Evolutionary conservation across 2,888 invertebrate genomes (phyloP), one percentile per base, ranked within the genome.

Genomic region (Drosophila tripunctata): DNA sequence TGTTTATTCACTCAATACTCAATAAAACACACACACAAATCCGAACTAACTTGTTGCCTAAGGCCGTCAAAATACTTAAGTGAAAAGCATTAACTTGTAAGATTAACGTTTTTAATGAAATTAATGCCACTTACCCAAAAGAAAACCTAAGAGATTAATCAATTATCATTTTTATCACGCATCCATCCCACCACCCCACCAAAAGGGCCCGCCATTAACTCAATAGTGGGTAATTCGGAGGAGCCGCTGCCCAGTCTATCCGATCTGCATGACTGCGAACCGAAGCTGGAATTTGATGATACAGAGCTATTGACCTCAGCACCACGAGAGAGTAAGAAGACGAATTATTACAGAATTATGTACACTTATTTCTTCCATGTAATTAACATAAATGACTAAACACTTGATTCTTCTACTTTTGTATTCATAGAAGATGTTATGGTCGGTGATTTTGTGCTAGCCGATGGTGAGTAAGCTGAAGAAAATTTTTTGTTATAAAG

Each of bases 201-300:
- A 51, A 19, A 81, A 92, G 91, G 91, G 62, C 91, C 91, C 51
- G 81, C 90, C 65, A 90, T 91, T 64, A 91, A 87, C 87, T 67
- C 90, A 67, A 80, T 91, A 69, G 90, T 92, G 64, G 90, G 90
- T 66, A 93, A 94, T 75, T 92, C 93, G 62, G 96, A 97, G 71
- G 97, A 97, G 88, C 93, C 95, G 6, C 95, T 96, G 90, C 96
- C 96, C 50, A 97, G 97, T 91, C 93, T 97, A 63, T 97, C 97
- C 27, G 97, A 97, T 92, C 95, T 95, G 90, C 97, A 97, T 90
- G 98, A 98, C 92, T 96, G 97, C 91, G 98, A 99, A 91, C 98
- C 98, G 10, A 96, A 97, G 92, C 93, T 98, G 90, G 98, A 98
- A 91, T 98, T 98, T 92, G 98, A 99, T 92, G 98, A 98, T 91